Conservation (phyloP, 2,113 vertebrate genomes). For the Pterocles gutturalis region DNA sequence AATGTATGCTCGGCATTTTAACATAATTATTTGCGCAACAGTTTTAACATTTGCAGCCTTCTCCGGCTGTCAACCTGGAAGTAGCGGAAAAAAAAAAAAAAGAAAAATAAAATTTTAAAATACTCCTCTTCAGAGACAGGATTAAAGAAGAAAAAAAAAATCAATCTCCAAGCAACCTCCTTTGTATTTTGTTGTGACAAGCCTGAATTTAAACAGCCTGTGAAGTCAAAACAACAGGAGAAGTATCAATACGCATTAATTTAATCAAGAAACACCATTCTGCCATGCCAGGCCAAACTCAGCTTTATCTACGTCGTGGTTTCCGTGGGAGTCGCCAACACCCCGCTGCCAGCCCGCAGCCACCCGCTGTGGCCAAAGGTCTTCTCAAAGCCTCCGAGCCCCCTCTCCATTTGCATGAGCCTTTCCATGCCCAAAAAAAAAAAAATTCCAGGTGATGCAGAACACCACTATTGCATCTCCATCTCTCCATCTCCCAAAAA, state of each 20-base stretch:
- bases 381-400: neutral
- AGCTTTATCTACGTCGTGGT: neutral
- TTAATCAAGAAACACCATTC: slow-evolving; percentile 72
- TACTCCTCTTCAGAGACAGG: slow-evolving; percentile 53
- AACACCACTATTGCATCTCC: neutral
- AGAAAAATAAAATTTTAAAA: slow-evolving; percentile 55
- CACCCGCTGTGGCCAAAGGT: neutral
- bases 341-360: neutral
- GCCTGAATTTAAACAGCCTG: slow-evolving; percentile 79
- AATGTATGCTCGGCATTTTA: slow-evolving; percentile 71
- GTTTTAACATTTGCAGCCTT: slow-evolving; percentile 56
- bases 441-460: neutral
- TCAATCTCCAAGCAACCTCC: slow-evolving; percentile 71
- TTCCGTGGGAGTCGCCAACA: neutral
- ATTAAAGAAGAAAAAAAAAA: slow-evolving; percentile 48
- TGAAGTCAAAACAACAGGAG: slow-evolving; percentile 79
- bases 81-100: neutral
- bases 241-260: slow-evolving; percentile 81
- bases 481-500: neutral
- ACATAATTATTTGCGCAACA: slow-evolving; percentile 73
- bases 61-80: slow-evolving; percentile 61
- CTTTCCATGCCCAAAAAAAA: neutral
- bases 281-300: neutral
- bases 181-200: slow-evolving; percentile 84
- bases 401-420: neutral